phyloP scores from a whole-genome alignment of 35 echinoderm and acorn worm genomes.

The Anneissia japonica region DNA sequence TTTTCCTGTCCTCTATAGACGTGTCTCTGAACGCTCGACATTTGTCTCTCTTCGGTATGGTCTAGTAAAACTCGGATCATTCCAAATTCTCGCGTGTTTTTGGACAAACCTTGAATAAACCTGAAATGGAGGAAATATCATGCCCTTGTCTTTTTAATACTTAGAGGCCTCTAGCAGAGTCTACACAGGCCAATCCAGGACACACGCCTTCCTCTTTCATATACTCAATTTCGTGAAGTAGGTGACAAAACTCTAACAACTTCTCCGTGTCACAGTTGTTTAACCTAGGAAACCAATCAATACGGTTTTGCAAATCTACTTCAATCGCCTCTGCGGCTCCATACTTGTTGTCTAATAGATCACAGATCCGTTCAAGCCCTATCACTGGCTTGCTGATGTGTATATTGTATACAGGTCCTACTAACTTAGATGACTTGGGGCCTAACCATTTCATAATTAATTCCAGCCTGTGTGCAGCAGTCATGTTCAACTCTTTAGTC shows the following conservation, averaged over 20 bases:
- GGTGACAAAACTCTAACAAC: conserved; percentile 18
- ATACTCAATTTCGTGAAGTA: conserved; percentile 17
- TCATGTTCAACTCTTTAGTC: conserved; percentile 34
- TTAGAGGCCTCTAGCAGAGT: conserved; percentile 27
- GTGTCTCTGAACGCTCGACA: conserved; percentile 25
- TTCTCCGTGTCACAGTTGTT: conserved; percentile 11
- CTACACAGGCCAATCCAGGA: conserved; percentile 18
- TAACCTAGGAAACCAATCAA: conserved; percentile 32
- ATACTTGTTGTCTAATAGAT: conserved; percentile 38
- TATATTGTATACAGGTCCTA: conserved; percentile 8
- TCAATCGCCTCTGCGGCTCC: conserved; percentile 42
- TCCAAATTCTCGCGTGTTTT: conserved; percentile 13
- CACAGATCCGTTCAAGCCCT: conserved; percentile 33
- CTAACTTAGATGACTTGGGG: neutral
- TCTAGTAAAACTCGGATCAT: conserved; percentile 20
- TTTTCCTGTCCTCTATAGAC: conserved; percentile 14
- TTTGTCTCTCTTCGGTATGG: conserved; percentile 10
- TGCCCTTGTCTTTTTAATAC: conserved; percentile 28
- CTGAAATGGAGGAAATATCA: conserved; percentile 33
- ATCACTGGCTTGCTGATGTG: conserved; percentile 6
- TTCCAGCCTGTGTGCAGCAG: conserved; percentile 25
- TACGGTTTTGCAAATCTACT: conserved; percentile 7
- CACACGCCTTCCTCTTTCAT: conserved; percentile 9
- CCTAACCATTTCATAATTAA: conserved; percentile 21
- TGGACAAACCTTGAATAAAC: conserved; percentile 35